Evolutionary conservation across 2,113 vertebrate species (phyloP), one percentile per base, ranked within the genome.

Genomic region (Riparia riparia): DNA sequence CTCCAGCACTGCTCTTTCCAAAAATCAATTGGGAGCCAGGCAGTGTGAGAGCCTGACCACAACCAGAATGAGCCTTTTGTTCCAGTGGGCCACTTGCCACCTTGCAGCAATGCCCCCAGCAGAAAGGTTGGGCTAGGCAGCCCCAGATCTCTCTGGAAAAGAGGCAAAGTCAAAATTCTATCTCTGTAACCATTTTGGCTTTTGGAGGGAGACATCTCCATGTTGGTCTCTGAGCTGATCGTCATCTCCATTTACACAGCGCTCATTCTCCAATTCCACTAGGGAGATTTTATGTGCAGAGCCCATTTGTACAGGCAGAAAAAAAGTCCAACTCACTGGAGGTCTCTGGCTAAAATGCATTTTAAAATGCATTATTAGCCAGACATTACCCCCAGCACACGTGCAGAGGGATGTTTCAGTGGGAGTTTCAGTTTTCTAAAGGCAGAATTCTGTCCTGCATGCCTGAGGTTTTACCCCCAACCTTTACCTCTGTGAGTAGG

Each of bases 11-110:
- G 86, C 20, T 73, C 82, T 90, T 82, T 81, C 90, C 72, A 68
- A 85, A 97, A 82, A 66, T 57, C 69, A 51, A 18, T 10, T 28
- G 71, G 68, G 68, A 95, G 71, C 37, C 0, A 0, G 11, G 34
- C n/a, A 7, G 32, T 0, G 3, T 0, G 7, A 60, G 82, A 84
- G 42, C 51, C 53, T 2, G 1, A 51, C 34, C 13, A 5, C 53
- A 86, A 56, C 41, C 82, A 90, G 88, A 86, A 93, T 13, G n/a
- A 92, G 76, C 70, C 70, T 89, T 86, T 85, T 74, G 63, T 82
- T 85, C 1, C 3, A 76, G 80, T 15, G 2, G 74, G 65, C 64
- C 90, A 41, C 41, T 57, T 51, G 51, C 47, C 71, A 74, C 71
- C 72, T 61, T 0, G 1, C 64, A 71, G 86, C 86, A 50, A 54